Evolutionary conservation across 2,797 vertebrate genomes (phyloP).

Genomic region (Peromyscus aztecus): DNA sequence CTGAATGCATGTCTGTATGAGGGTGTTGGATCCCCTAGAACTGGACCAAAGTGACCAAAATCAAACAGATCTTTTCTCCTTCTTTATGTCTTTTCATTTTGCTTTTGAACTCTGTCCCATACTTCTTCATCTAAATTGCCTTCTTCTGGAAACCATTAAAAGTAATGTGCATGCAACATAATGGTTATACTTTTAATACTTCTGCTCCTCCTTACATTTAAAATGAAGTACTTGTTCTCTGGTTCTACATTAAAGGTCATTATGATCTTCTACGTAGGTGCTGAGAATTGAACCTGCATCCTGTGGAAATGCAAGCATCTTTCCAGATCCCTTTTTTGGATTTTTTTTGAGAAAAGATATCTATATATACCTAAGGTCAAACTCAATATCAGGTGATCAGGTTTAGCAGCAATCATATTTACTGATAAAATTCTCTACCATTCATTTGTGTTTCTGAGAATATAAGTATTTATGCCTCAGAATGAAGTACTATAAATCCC

Average conservation of each 20-base stretch:
- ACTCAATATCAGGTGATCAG: not conserved
- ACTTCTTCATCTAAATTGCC: not conserved
- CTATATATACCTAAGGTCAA: not conserved
- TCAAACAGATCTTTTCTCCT: not conserved
- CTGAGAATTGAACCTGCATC: not conserved
- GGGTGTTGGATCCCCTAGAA: not conserved
- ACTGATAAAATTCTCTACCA: not conserved
- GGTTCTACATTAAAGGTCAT: not conserved
- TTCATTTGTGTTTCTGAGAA: not conserved
- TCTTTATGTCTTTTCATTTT: not conserved
- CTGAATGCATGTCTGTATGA: not conserved
- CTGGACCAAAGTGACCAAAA: not conserved
- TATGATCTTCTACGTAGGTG: not conserved
- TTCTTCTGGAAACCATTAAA: not conserved
- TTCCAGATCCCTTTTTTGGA: not conserved
- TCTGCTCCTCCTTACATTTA: not conserved
- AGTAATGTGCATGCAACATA: not conserved
- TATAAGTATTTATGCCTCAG: not conserved
- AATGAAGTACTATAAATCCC: not conserved
- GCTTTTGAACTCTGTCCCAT: not conserved
- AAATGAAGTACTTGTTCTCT: not conserved
- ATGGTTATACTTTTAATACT: not conserved
- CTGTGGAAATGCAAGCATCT: not conserved
- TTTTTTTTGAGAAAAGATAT: not conserved
- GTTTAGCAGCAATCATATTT: not conserved